Evolutionary conservation across 2,797 vertebrate genomes (phyloP).

Genomic region (Leptoclinus maculatus): DNA sequence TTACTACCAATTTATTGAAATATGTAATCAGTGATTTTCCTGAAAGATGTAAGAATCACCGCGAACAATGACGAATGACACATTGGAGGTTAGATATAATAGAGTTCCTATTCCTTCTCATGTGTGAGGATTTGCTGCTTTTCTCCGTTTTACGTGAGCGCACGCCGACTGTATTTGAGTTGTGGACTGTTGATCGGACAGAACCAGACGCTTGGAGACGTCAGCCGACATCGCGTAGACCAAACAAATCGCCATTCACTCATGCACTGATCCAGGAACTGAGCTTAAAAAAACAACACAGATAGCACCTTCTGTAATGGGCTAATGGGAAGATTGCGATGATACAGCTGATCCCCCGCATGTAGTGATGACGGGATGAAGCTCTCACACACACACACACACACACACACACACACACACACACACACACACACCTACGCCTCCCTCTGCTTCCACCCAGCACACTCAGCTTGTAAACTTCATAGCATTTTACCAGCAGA

Average conservation of each 20-base stretch:
- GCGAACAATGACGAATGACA: background rate
- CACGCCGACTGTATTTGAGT: background rate
- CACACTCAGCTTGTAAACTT: slow-evolving; percentile 65
- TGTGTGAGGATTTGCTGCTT: background rate
- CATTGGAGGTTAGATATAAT: too few relatives aligned
- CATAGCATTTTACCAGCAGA: slow-evolving; percentile 61
- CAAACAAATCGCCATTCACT: background rate
- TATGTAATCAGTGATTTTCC: background rate
- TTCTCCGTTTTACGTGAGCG: background rate
- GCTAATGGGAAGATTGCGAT: background rate
- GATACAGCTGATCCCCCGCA: slow-evolving; percentile 11
- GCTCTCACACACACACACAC: too few relatives aligned
- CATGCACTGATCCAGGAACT: background rate
- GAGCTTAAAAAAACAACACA: background rate
- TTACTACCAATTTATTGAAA: background rate
- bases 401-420: too few relatives aligned
- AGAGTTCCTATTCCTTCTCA: background rate
- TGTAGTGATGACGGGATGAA: slow-evolving; percentile 8
- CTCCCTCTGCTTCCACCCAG: slow-evolving; percentile 8
- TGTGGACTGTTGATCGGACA: background rate
- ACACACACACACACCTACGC: too few relatives aligned
- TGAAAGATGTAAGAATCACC: background rate
- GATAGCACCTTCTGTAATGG: too few relatives aligned
- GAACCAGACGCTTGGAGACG: background rate
- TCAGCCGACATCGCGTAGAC: background rate